Base-by-base conservation (phyloP, 2,888 invertebrate genomes). In the Acanthosoma haemorrhoidale region DNA sequence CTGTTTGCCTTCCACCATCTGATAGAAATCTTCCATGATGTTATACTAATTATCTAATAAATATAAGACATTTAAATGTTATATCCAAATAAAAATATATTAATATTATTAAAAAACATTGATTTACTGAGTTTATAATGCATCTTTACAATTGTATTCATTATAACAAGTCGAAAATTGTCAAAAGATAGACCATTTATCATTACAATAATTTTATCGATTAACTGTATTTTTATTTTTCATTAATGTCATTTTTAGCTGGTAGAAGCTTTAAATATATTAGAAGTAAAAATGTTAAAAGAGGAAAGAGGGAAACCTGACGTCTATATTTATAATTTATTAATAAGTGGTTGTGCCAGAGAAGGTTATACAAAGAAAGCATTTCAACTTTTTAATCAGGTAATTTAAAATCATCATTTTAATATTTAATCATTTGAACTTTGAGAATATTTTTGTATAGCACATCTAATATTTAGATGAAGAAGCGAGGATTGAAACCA, bases 311-410 rank as follows among this genome's bases (percentile, higher is more conserved):
- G 89, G 0, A 87, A 88, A 78, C 94, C 95, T 0, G 88, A 86
- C 71, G 84, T 83, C 74, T 92, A 91, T 78, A 88, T 92, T 76
- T 96, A 88, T 78, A 90, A 89, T 78, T 82, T 92, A 69, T 80
- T 96, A n/a, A 88, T 97, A 71, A 87, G 88, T 71, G 91, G 87
- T 8, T 92, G 92, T 80, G 94, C 92, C 2, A 82, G 87, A 76
- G 88, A 87, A 1, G 96, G 96, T 0, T 91, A 92, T 77, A 86
- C 92, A 2, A 88, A 90, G 76, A 92, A 91, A 80, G 93, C 94
- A 1, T 95, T 94, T 78, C 85, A 86, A 75, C 82, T 96, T 1
- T 95, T 85, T 77, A 90, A 88, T 76, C 85, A 82, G 78, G 84
- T 83, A 76, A 73, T 72, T 64, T 39, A 51, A 29, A 57, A 16